Percentiles rank a stretch among this genome's conserved stretches.
phyloP scores from a whole-genome alignment of 2,797 vertebrate species.

The Triplophysa bombifrons region DNA sequence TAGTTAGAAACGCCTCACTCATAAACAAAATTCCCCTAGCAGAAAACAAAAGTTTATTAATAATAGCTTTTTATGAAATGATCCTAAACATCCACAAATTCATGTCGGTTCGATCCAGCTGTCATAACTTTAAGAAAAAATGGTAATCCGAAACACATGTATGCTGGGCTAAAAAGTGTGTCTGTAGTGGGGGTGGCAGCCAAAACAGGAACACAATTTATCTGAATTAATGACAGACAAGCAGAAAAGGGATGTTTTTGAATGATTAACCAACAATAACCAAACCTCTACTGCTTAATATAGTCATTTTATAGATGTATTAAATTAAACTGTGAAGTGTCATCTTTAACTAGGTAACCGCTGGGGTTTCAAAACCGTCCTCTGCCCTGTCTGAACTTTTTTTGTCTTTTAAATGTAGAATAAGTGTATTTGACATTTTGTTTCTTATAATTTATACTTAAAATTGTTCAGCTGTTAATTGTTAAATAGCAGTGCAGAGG shows the following conservation, averaged over 20 bases:
- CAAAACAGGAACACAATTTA: constrained; percentile 34
- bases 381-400: constrained; percentile 34
- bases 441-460: no score
- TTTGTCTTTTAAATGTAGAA: not conserved
- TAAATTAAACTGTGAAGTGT: constrained; percentile 2
- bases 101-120: constrained; percentile 46
- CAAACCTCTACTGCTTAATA: constrained; percentile 29
- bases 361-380: constrained; percentile 46
- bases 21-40: constrained; percentile 33
- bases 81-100: constrained; percentile 46
- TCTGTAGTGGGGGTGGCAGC: not conserved
- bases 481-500: no score
- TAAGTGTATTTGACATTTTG: no score
- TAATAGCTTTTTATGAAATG: constrained; percentile 48
- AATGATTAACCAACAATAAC: constrained; percentile 47
- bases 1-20: not conserved
- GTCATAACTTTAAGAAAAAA: constrained; percentile 37
- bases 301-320: constrained; percentile 30
- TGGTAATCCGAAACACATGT: constrained; percentile 53
- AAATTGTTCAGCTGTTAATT: not conserved
- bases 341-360: constrained; percentile 10
- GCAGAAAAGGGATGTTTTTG: constrained; percentile 12
- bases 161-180: constrained; percentile 11
- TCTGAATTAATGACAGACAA: constrained; percentile 32
- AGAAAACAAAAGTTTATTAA: constrained; percentile 37